Conservation (phyloP, 2,888 invertebrate species). For the Teleogryllus oceanicus region DNA sequence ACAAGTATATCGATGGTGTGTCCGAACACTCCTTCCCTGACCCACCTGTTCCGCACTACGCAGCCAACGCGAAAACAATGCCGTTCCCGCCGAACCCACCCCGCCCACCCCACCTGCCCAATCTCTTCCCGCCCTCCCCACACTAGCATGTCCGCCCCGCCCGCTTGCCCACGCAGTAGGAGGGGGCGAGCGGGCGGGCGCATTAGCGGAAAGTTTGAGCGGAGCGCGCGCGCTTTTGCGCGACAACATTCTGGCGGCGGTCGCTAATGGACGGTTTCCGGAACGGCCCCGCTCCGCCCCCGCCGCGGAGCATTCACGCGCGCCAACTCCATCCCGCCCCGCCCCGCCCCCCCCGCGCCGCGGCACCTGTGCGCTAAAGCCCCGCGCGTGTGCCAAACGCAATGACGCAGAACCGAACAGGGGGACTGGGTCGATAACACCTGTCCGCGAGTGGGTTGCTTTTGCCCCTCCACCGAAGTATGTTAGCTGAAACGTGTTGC, state of each 20-base stretch:
- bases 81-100: too few relatives aligned
- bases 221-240: not conserved
- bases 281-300: not conserved
- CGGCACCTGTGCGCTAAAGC: not conserved
- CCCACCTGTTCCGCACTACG: too few relatives aligned
- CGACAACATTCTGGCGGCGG: not conserved
- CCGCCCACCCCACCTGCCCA: too few relatives aligned
- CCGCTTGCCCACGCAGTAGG: too few relatives aligned
- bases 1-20: too few relatives aligned
- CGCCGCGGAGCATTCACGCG: not conserved
- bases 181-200: not conserved
- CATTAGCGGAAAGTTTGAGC: constrained; percentile 11
- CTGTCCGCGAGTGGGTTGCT: not conserved
- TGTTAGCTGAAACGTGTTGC: too few relatives aligned
- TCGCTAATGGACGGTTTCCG: constrained; percentile 18
- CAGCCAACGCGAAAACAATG: too few relatives aligned
- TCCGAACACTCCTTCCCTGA: too few relatives aligned
- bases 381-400: not conserved
- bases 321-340: not conserved
- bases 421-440: not conserved
- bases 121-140: too few relatives aligned
- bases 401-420: not conserved
- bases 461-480: too few relatives aligned
- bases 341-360: not conserved
- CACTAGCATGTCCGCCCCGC: too few relatives aligned